phyloP scores from a whole-genome alignment of 2,797 vertebrate species.

The Hemitrygon akajei region DNA sequence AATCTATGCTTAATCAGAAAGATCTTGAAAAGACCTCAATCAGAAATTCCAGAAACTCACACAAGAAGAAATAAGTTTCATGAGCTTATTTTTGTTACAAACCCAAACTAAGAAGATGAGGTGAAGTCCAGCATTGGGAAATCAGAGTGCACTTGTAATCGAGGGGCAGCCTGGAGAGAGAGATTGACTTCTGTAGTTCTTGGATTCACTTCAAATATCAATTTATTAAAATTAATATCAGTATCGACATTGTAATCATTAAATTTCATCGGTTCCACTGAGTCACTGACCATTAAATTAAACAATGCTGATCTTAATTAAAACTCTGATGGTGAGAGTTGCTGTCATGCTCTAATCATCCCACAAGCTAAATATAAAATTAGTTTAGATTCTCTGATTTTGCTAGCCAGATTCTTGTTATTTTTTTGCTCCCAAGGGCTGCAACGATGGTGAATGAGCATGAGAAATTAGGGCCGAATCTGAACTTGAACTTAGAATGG shows the following conservation, averaged over 20 bases:
- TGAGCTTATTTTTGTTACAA: neutral
- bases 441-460: neutral
- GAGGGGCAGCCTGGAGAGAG: neutral
- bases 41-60: neutral
- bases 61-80: neutral
- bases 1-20: neutral
- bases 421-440: neutral
- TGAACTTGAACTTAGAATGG: neutral
- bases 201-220: slow-evolving; percentile 13
- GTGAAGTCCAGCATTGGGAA: neutral
- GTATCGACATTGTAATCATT: slow-evolving; percentile 10
- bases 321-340: slow-evolving; percentile 6
- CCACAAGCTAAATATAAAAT: neutral
- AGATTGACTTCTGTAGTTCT: neutral
- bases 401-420: neutral
- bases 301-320: slow-evolving; percentile 12
- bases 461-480: neutral
- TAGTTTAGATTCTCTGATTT: neutral
- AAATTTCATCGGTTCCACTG: neutral
- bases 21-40: neutral
- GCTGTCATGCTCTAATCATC: neutral
- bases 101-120: neutral
- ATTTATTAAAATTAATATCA: slow-evolving; percentile 14
- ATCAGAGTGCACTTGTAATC: too few relatives aligned
- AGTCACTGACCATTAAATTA: slow-evolving; percentile 31